Evolutionary conservation across 1,140 invertebrate genomes (phyloP), one percentile per base, ranked within the genome.

Genomic region (Papilio machaon): DNA sequence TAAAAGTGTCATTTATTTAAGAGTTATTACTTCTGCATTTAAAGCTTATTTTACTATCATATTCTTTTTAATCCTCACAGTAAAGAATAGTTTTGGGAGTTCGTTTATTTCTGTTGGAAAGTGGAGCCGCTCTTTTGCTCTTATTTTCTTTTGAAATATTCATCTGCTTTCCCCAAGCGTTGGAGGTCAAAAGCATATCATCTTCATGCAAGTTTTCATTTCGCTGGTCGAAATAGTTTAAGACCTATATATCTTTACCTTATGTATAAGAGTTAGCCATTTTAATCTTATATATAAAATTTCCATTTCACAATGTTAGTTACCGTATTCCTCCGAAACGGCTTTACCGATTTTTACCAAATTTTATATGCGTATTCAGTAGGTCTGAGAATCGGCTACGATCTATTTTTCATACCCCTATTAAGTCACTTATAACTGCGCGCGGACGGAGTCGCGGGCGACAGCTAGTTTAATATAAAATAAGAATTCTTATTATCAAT

Each of bases 81-180:
- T 52, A 23, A 46, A 79, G 58, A 79, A 79, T 47, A 64, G 7
- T 60, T 23, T 67, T 43, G 43, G 19, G 15, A 46, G 58, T 79
- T 64, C 43, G 38, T 38, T 75, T 79, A 80, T 77, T 80, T 82
- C 73, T 82, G 80, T 81, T 75, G 82, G 83, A 81, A 76, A 78
- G 82, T 82, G 80, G 80, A 73, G 80, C 81, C 81, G 85, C 80
- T 80, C 74, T 70, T 81, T 82, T 82, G 84, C 82, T 81, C 81
- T 84, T 85, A 80, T 83, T 83, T 88, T 85, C 86, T 85, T 84
- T 85, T 89, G 85, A 88, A 88, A 89, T 89, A 87, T 89, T 89
- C 85, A 89, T 80, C 79, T 83, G 82, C 81, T 80, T 83, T 70
- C 84, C 82, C 82, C 81, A 60, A 86, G 86, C 84, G 81, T 85